A percentile compares a stretch with the other conserved stretches of the same genome.
These are phyloP conservation scores for Thamnaconus septentrionalis DNA, from an alignment of 2,113 vertebrate species.

Conservation along the genomic window DNA sequence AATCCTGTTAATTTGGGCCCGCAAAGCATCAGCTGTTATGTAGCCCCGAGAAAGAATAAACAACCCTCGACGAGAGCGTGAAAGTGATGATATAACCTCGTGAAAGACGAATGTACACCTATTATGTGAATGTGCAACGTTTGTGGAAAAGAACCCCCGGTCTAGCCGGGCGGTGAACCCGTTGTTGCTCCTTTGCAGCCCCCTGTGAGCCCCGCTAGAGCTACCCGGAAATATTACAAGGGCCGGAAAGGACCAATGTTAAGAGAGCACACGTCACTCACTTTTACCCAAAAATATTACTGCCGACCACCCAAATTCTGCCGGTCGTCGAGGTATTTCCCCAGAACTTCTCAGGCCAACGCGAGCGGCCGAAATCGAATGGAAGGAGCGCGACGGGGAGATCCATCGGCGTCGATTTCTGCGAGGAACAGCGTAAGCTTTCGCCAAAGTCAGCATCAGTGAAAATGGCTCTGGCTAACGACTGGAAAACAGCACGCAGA, in stretches of 20 bases:
- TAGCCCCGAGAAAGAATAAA: not conserved
- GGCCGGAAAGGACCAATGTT: constrained; percentile 80
- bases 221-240: constrained; percentile 77
- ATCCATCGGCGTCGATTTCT: constrained; percentile 42
- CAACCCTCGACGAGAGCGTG: no score
- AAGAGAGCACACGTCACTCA: constrained; percentile 80
- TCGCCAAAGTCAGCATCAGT: constrained; percentile 66
- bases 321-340: constrained; percentile 54
- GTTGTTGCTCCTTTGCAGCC: constrained; percentile 23
- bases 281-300: constrained; percentile 73
- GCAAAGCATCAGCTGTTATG: constrained; percentile 1
- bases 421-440: constrained; percentile 40
- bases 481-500: constrained; percentile 77
- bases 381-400: constrained; percentile 30
- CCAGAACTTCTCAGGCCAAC: constrained; percentile 26
- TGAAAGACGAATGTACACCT: not conserved
- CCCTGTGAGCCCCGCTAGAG: constrained; percentile 50
- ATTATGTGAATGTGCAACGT: not conserved
- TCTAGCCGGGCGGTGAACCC: not conserved
- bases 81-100: no score
- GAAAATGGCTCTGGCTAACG: constrained; percentile 76
- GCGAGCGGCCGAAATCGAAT: constrained; percentile 17
- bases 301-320: constrained; percentile 64
- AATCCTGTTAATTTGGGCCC: constrained; percentile 1
- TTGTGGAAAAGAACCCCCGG: not conserved